Base-by-base conservation (phyloP, 2,888 invertebrate species). In the Bombyx huttoni region DNA sequence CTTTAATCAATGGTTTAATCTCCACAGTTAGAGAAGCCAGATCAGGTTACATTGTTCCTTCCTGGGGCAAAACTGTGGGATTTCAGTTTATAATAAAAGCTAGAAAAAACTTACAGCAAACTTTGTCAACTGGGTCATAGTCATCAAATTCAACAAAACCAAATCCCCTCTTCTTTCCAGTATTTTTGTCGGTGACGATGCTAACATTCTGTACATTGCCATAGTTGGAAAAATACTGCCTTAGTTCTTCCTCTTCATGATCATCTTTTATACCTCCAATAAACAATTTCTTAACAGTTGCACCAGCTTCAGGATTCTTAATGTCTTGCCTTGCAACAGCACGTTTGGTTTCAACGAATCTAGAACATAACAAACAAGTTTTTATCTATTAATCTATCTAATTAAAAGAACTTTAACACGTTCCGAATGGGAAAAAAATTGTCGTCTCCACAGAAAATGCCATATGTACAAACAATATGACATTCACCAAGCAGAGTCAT, bases 91-190 rank as follows among this genome's bases (percentile, higher is more conserved):
- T 13, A 45, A 50, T 52, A 48, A 49, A n/a, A 47, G 45, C 45
- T 52, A 50, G 50, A 51, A 48, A 12, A 65, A 68, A 93, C 96
- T 94, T 89, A 96, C 96, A 91, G 70, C 97, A 96, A 75, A 97
- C 95, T 90, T 98, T 98, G 77, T 98, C 98, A 53, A 98, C 98
- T 5, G 97, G 94, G 81, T 99, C 98, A 72, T 98, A 97, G 76
- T 99, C 98, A 71, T 98, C 97, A 77, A 97, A 99, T 77, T 98
- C 97, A 46, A 99, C 94, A 77, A 98, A 99, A 34, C 96, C 98
- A 79, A 98, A 99, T 6, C 98, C 98, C 64, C 98, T 91, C 65
- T 96, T 96, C 79, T 98, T 98, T 52, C 97, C 97, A 0, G 96
- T 96, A 56, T 94, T 94, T 67, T 98, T 98, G 72, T 98, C 98